A percentile compares a stretch with the other conserved stretches of the same genome.
Conservation (phyloP, 2,888 invertebrate genomes). For the Caenorhabditis uteleia region DNA sequence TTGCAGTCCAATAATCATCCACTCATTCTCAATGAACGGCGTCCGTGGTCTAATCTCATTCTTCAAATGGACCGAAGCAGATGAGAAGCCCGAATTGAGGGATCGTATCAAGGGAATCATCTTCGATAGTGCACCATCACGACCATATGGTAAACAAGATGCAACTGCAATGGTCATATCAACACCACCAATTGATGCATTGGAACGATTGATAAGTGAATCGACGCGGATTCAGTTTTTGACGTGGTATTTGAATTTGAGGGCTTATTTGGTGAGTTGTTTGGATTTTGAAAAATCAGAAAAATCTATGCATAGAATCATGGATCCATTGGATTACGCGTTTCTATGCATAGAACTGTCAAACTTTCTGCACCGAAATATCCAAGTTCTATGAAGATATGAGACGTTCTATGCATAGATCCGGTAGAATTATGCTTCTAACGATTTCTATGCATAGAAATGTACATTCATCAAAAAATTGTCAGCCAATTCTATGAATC, state of each 20-base stretch:
- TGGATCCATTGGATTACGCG: too few relatives aligned
- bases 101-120: constrained; percentile 45
- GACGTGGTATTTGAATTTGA: constrained; percentile 19
- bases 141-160: constrained; percentile 39
- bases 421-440: too few relatives aligned
- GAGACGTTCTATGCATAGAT: too few relatives aligned
- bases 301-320: background rate
- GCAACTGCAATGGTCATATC: constrained; percentile 47
- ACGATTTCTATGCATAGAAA: too few relatives aligned
- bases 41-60: constrained; percentile 46
- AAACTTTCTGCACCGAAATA: too few relatives aligned
- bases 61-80: constrained; percentile 51
- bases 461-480: background rate
- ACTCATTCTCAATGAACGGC: constrained; percentile 52
- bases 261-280: constrained; percentile 19
- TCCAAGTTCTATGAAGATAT: too few relatives aligned
- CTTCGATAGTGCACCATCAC: constrained; percentile 49
- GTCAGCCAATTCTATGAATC: too few relatives aligned
- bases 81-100: constrained; percentile 39
- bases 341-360: background rate
- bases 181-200: constrained; percentile 42
- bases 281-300: constrained; percentile 1
- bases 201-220: constrained; percentile 30
- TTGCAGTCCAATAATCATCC: constrained; percentile 46
- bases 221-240: constrained; percentile 15